A percentile compares a stretch with the other conserved stretches of the same genome.
phyloP scores from a whole-genome alignment of 2,113 vertebrate genomes.

The Zeus faber region DNA sequence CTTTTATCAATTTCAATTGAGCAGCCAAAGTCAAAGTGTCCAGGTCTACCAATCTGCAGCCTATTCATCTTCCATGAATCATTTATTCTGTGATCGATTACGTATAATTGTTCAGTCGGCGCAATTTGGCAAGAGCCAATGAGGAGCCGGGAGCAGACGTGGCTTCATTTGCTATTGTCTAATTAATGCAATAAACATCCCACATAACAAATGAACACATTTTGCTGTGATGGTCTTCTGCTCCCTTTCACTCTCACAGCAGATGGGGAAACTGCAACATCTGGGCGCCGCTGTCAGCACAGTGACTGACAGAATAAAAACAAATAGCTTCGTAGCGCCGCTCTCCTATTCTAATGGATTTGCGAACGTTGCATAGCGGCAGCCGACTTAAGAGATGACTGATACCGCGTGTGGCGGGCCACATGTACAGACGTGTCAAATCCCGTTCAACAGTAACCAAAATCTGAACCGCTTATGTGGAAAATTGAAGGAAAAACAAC shows the following conservation, averaged over 20 bases:
- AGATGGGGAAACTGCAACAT: conserved; percentile 86
- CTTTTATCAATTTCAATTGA: conserved; percentile 94
- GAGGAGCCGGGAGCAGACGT: conserved; percentile 85
- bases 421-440: conserved; percentile 50
- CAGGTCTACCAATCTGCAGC: conserved; percentile 87
- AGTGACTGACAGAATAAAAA: conserved; percentile 65
- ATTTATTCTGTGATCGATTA: conserved; percentile 99
- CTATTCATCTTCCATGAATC: conserved; percentile 99
- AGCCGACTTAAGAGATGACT: conserved; percentile 6
- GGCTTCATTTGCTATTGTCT: conserved; percentile 96
- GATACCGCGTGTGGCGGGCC: conserved; percentile 41
- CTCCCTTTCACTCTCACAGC: conserved; percentile 69
- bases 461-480: conserved; percentile 60
- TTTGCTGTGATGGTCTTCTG: conserved; percentile 77
- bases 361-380: not conserved
- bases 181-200: conserved; percentile 97
- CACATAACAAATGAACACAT: conserved; percentile 88
- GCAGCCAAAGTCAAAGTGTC: conserved; percentile 84
- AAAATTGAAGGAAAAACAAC: conserved; percentile 68
- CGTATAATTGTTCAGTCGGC: conserved; percentile 93
- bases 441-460: conserved; percentile 33
- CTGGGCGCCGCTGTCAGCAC: conserved; percentile 78
- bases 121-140: conserved; percentile 94
- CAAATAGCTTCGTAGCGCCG: not conserved
- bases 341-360: not conserved